Evolutionary conservation across 2,888 invertebrate genomes (phyloP).

Genomic region (Petrophora chlorosata): DNA sequence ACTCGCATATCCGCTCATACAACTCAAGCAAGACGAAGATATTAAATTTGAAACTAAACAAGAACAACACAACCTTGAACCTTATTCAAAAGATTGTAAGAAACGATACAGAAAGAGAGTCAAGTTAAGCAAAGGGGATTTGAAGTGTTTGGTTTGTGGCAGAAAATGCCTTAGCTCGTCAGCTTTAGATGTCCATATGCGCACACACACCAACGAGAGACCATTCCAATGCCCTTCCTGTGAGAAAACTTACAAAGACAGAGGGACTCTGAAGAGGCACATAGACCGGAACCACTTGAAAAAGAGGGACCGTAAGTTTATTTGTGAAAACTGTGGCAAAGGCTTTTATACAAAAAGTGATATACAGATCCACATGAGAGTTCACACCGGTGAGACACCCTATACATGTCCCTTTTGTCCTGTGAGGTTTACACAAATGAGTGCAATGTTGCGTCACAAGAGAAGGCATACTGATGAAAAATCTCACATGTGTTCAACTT

Average conservation of each 20-base stretch:
- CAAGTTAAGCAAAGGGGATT: constrained; percentile 33
- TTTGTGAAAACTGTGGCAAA: constrained; percentile 73
- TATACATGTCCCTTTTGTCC: constrained; percentile 62
- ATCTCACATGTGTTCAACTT: constrained; percentile 56
- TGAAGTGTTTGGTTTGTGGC: constrained; percentile 55
- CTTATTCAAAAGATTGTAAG: constrained; percentile 17
- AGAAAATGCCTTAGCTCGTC: constrained; percentile 54
- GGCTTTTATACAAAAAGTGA: constrained; percentile 62
- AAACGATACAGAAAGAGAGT: constrained; percentile 39
- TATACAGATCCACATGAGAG: constrained; percentile 63
- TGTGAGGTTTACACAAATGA: constrained; percentile 59
- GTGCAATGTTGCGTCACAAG: constrained; percentile 60
- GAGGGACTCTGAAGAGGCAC: constrained; percentile 61
- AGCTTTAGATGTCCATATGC: constrained; percentile 55
- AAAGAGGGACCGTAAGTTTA: constrained; percentile 55
- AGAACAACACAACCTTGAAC: not conserved
- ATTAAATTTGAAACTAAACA: not conserved
- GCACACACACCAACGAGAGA: constrained; percentile 60
- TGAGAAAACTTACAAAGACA: constrained; percentile 62
- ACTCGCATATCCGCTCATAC: constrained; percentile 3
- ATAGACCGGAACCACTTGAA: constrained; percentile 54
- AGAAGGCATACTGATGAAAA: constrained; percentile 60
- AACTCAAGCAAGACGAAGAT: constrained; percentile 6
- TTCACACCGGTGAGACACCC: constrained; percentile 72
- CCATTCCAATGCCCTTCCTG: constrained; percentile 59